Evolutionary conservation across 2,888 invertebrate species (phyloP).

Genomic region (Hirtodrosophila alboralis): DNA sequence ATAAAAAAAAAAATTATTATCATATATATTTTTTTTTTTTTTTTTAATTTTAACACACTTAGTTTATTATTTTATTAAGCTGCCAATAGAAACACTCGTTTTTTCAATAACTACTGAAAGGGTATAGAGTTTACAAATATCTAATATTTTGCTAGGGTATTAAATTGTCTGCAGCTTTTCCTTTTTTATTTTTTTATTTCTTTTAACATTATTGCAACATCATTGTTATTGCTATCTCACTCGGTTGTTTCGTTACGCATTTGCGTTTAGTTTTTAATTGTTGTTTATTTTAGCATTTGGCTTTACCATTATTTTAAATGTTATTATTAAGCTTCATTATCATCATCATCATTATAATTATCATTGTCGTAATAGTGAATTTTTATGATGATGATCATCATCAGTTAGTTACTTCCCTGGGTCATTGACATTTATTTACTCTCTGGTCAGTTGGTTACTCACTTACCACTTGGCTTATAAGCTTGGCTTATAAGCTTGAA

Average conservation of each 20-base stretch:
- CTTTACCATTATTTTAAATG: conserved; percentile 63
- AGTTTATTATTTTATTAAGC: no score
- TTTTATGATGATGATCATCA: conserved; percentile 30
- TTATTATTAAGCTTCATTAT: conserved; percentile 52
- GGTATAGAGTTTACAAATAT: no score
- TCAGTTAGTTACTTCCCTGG: conserved; percentile 55
- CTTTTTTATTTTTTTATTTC: no score
- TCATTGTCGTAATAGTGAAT: conserved; percentile 27
- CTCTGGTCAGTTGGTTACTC: conserved; percentile 21
- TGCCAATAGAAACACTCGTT: no score
- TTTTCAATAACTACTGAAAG: no score
- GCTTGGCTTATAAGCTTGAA: neutral
- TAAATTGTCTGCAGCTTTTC: no score
- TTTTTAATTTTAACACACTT: no score
- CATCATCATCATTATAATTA: conserved; percentile 40
- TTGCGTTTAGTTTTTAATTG: conserved; percentile 67
- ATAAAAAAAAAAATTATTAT: no score
- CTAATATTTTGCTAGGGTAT: no score
- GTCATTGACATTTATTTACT: conserved; percentile 58
- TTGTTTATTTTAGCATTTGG: conserved; percentile 66
- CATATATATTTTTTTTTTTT: no score
- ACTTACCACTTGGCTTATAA: conserved; percentile 4
- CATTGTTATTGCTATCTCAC: conserved; percentile 7
- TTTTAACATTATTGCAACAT: conserved; percentile 12
- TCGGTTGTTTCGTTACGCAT: conserved; percentile 63